Base-by-base conservation (phyloP, 1,140 invertebrate species). In the Ephestia elutella region DNA sequence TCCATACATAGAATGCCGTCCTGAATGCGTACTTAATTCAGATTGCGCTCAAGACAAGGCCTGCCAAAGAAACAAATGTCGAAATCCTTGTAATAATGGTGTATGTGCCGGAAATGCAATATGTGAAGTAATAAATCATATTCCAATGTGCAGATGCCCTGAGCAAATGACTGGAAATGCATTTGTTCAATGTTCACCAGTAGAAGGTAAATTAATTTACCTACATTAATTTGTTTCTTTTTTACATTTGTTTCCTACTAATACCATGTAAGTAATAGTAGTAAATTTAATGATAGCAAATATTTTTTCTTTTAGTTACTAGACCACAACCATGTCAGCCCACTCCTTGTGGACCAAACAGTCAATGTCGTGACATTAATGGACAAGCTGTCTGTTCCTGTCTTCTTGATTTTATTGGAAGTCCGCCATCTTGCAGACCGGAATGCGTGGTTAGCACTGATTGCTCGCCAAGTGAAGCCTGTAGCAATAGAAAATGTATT, bases 351-450 rank as follows among this genome's bases (percentile, higher is more conserved):
- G 92, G 92, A 54, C 89, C 92, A 13, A 93, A 93, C 67, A 90
- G 90, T 60, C 90, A 93, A 51, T 96, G 95, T 78, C 90, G 92
- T 61, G 92, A 93, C 73, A 89, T 91, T 49, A 91, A 92, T 68
- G 91, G 91, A 20, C 92, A 92, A 61, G 92, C 92, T 28, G 90
- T 92, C 18, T 97, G 95, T 75, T 90, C 91, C 15, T 96, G 95
- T 78, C 77, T 94, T 25, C 74, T 90, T 1, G 92, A 94, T 49
- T 95, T 93, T 72, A 91, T 93, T 62, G 95, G 95, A 59, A 94
- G 94, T 84, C 95, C 95, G 13, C 95, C 93, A 56, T 92, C 92
- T 1, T 95, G 94, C 75, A 89, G 92, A 74, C 92, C 92, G 2
- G 93, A 93, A 78, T 94, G 93, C 78, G 84, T 92, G 17, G 73